Conservation (phyloP, 2,888 invertebrate species). For the Nemurella pictetii region DNA sequence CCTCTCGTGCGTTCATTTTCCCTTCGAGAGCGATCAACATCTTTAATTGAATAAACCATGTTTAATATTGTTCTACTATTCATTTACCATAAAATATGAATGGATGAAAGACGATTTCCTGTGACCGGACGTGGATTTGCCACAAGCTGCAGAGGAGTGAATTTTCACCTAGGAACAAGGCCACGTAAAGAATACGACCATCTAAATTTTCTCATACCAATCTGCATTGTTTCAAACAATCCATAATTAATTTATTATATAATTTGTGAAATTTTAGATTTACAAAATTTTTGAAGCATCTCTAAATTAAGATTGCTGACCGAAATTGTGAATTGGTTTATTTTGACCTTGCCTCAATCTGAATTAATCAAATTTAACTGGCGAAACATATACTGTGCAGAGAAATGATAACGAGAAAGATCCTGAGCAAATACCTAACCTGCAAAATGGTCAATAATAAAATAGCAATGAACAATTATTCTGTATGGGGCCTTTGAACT, state of each 20-base stretch:
- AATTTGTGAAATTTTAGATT: background rate
- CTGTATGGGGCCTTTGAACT: too few relatives aligned
- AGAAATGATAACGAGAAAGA: too few relatives aligned
- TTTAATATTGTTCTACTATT: background rate
- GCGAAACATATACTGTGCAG: too few relatives aligned
- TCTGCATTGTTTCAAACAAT: background rate
- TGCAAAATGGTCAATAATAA: too few relatives aligned
- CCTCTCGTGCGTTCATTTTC: background rate
- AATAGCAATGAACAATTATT: too few relatives aligned
- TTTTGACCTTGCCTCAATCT: too few relatives aligned
- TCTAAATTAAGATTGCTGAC: too few relatives aligned
- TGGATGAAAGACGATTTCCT: background rate
- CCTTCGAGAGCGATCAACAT: background rate
- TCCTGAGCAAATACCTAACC: too few relatives aligned
- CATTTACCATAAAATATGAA: background rate
- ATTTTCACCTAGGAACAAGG: slow-evolving; percentile 10
- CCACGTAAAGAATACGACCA: background rate
- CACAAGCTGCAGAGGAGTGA: background rate
- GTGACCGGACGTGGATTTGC: background rate
- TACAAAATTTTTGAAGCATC: too few relatives aligned
- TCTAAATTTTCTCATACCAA: background rate
- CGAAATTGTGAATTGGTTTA: too few relatives aligned
- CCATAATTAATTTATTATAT: background rate
- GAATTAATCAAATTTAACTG: too few relatives aligned
- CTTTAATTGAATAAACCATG: background rate